Base-by-base conservation (phyloP, 2,888 invertebrate genomes). In the Macaria liturata region DNA sequence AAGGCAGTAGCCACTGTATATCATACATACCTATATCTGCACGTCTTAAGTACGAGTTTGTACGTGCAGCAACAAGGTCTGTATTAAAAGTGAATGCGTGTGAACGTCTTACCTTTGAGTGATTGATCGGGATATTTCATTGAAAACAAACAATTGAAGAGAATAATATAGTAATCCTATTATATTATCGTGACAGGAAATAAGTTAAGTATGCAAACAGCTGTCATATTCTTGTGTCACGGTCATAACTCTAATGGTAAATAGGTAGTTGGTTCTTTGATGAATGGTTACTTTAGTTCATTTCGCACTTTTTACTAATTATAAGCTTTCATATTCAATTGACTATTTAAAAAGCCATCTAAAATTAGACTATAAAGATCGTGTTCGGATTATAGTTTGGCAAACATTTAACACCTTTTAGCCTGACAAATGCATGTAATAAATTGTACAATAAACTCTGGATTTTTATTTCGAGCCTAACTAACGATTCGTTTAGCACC, bases 21-120 rank as follows among this genome's bases (percentile, higher is more conserved):
- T 20, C 7, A n/a, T 45, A 3, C 9, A 39, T 49, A 40, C 49
- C n/a, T 55, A 39, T 40, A 49, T 57, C 7, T 53, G 34, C 9
- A 39, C 51, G 47, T 39, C 32, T 57, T 32, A 40, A 40, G 51
- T 46, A 31, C n/a, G n/a, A n/a, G n/a, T n/a, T n/a, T 43, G 58
- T 46, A 49, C 40, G 50, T 46, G 30, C 20, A 20, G 20, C 20
- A 1, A 20, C 70, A 69, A 68, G 70, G 72, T 67, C 59, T 61
- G 59, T 65, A 50, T 57, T 66, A 54, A 60, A 60, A 72, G 67
- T 66, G 55, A 62, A 61, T 51, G 65, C 60, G 47, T 66, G 64
- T 69, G 71, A 67, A 64, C 60, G 51, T 46, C 45, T 48, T 45
- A 45, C 31, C 45, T 50, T 32, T 52, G 43, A 52, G 32, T 56